A percentile compares a stretch with the other conserved stretches of the same genome.
phyloP scores from a whole-genome alignment of 2,113 vertebrate species.

The Montifringilla adamsi region DNA sequence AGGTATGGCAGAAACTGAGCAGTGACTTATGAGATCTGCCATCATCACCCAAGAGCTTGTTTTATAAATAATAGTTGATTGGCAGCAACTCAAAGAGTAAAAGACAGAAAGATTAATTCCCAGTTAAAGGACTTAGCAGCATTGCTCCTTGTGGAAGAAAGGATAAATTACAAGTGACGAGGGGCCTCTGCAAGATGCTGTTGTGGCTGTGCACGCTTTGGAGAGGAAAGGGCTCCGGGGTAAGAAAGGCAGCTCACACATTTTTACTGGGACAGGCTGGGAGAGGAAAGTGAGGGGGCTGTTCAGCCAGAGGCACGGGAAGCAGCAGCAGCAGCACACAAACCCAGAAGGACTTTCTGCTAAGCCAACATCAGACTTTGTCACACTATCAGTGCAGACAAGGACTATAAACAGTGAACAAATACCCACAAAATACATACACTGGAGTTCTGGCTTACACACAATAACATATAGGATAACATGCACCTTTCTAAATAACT shows the following conservation, averaged over 20 bases:
- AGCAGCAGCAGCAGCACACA: not conserved
- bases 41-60: not conserved
- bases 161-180: not conserved
- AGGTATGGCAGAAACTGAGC: not conserved
- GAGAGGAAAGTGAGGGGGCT: not conserved
- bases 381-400: not conserved
- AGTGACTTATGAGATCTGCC: not conserved
- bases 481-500: not conserved
- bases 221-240: not conserved
- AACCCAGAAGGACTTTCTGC: not conserved
- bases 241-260: not conserved
- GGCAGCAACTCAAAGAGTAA: not conserved
- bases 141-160: not conserved
- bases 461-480: not conserved
- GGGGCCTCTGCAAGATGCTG: not conserved
- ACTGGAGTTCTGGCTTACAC: not conserved
- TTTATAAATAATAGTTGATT: not conserved
- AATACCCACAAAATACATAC: not conserved
- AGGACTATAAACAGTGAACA: not conserved
- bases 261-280: not conserved
- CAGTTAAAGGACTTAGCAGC: not conserved
- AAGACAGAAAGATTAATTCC: not conserved
- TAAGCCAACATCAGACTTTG: accelerated
- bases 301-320: accelerated
- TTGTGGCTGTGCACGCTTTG: accelerated